phyloP scores from a whole-genome alignment of 2,888 invertebrate genomes.

The Ametastegia equiseti region DNA sequence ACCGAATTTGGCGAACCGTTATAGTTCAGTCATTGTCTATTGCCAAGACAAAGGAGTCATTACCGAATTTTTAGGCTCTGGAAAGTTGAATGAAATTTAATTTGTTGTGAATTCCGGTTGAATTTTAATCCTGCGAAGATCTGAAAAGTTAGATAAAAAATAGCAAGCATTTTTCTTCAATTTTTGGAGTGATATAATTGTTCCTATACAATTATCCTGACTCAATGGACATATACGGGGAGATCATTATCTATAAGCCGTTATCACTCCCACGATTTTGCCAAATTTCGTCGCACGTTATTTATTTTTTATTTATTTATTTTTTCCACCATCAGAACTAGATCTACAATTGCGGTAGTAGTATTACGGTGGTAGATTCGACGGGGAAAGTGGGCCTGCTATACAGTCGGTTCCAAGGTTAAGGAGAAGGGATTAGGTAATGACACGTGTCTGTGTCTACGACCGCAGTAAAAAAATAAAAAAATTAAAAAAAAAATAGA shows the following conservation, averaged over 20 bases:
- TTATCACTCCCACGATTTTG: neutral
- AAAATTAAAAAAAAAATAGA: neutral
- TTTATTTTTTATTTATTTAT: too few species aligned
- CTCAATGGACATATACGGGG: too few species aligned
- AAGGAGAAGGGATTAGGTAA: slow-evolving; percentile 19
- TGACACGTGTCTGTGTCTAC: neutral
- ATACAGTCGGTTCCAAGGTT: slow-evolving; percentile 5
- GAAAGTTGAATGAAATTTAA: neutral
- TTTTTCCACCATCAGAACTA: too few species aligned
- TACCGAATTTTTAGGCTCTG: neutral
- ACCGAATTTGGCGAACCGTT: too few species aligned
- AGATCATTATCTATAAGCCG: neutral
- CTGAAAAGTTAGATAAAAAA: neutral
- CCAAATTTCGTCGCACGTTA: neutral
- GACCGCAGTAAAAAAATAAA: slow-evolving; percentile 4
- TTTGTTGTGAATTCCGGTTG: neutral
- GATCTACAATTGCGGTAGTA: neutral
- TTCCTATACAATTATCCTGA: too few species aligned
- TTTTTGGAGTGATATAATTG: neutral
- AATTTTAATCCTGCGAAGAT: neutral
- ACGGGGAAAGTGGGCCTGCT: neutral
- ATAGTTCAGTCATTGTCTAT: neutral
- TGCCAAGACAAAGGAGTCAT: neutral
- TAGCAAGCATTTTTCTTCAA: neutral
- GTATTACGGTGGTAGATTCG: neutral